These are phyloP conservation scores for Siniperca obscura DNA, from an alignment of 2,797 vertebrate genomes.

Conservation along the genomic window DNA sequence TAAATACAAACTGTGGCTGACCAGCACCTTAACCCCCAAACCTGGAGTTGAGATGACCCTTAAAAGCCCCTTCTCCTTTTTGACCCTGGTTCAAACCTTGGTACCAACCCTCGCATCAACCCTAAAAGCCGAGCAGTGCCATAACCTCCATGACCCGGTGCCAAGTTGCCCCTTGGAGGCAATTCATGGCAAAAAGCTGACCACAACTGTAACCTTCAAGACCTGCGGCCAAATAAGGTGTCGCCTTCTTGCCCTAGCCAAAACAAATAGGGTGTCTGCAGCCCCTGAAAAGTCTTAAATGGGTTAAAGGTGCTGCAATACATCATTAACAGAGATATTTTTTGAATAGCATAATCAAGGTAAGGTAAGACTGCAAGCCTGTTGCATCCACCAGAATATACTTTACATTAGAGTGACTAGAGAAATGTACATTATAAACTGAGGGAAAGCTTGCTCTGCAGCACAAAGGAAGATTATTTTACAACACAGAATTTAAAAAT, in stretches of 20 bases:
- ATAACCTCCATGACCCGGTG: constrained; percentile 26
- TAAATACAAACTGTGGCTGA: neutral
- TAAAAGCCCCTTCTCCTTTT: neutral
- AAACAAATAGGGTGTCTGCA: neutral
- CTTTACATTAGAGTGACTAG: fast-evolving
- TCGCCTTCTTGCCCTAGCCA: neutral
- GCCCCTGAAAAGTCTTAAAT: neutral
- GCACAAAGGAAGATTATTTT: neutral
- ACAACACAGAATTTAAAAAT: neutral
- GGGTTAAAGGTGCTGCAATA: constrained; percentile 8
- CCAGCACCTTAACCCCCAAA: neutral
- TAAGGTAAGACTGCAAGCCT: neutral
- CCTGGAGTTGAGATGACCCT: constrained; percentile 15
- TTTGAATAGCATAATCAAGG: neutral
- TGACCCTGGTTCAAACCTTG: constrained; percentile 22
- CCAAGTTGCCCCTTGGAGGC: constrained; percentile 7
- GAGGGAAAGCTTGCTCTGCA: neutral
- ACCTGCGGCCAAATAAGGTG: constrained; percentile 15
- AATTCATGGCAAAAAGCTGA: constrained; percentile 37
- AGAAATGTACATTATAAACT: neutral
- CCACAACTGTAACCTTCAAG: constrained; percentile 24
- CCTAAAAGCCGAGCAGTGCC: constrained; percentile 19
- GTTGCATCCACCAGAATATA: neutral
- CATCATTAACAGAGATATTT: neutral
- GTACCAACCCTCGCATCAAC: constrained; percentile 47